phyloP scores from a whole-genome alignment of 2,797 vertebrate species.

The Hafferia zeledoni region DNA sequence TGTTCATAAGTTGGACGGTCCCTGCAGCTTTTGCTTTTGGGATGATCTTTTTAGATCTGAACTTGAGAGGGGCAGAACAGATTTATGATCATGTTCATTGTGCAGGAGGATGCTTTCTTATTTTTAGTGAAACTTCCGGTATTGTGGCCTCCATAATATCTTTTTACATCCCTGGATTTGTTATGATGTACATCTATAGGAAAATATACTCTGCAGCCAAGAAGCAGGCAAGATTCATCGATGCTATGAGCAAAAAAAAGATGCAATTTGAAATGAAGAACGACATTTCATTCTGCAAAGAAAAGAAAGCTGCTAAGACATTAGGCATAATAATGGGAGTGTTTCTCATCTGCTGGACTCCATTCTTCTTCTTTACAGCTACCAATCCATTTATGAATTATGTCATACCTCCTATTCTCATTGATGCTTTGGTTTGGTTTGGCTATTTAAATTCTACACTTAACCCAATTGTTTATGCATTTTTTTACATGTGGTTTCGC shows the following conservation, averaged over 20 bases:
- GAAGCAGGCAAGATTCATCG: constrained; percentile 80
- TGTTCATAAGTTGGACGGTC: constrained; percentile 80
- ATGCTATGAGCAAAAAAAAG: constrained; percentile 39
- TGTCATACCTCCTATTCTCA: constrained; percentile 65
- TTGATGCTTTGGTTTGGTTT: constrained; percentile 82
- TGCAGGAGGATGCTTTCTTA: constrained; percentile 76
- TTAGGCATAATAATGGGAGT: constrained; percentile 82
- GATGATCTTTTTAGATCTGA: constrained; percentile 80
- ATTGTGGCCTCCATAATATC: constrained; percentile 71
- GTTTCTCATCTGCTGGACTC: constrained; percentile 85
- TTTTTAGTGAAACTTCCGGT: constrained; percentile 79
- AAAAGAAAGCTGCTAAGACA: constrained; percentile 85
- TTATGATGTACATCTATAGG: constrained; percentile 84
- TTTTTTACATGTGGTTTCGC: constrained; percentile 87
- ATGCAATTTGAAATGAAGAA: constrained; percentile 48
- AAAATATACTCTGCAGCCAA: constrained; percentile 86
- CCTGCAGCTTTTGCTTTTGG: constrained; percentile 81
- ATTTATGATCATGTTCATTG: constrained; percentile 68
- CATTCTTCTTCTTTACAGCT: constrained; percentile 81
- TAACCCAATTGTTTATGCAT: constrained; percentile 88
- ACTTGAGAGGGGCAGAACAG: constrained; percentile 71
- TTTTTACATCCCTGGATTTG: constrained; percentile 82
- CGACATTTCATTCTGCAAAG: constrained; percentile 60
- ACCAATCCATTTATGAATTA: constrained; percentile 76
- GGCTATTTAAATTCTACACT: constrained; percentile 85